phyloP scores from a whole-genome alignment of 1,140 invertebrate species.

The Octopus sinensis region DNA sequence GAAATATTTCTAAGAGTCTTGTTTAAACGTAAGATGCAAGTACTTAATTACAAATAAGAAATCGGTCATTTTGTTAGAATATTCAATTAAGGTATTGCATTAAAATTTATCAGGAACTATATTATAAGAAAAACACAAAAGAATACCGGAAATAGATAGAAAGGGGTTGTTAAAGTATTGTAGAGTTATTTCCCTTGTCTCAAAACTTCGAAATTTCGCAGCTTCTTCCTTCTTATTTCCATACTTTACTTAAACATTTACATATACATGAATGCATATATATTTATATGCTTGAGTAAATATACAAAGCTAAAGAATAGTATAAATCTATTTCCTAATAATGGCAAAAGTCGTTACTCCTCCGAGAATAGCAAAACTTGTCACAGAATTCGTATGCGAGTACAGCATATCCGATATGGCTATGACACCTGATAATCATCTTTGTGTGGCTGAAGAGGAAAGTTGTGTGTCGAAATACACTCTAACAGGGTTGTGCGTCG shows the following conservation, averaged over 20 bases:
- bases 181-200: neutral
- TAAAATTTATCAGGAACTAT: too few species aligned
- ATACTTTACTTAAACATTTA: neutral
- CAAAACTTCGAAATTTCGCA: neutral
- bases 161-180: too few species aligned
- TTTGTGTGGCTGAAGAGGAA: neutral
- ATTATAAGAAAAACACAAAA: too few species aligned
- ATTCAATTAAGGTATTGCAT: too few species aligned
- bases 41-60: too few species aligned
- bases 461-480: constrained; percentile 4
- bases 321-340: neutral
- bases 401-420: neutral
- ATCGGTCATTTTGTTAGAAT: too few species aligned
- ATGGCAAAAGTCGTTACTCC: neutral
- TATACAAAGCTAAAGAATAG: neutral
- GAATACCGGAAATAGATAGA: too few species aligned
- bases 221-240: neutral
- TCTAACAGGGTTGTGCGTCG: neutral
- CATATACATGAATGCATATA: neutral
- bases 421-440: constrained; percentile 1
- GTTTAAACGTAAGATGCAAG: too few species aligned
- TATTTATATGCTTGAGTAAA: neutral
- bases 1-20: too few species aligned
- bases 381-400: neutral
- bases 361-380: neutral